These are phyloP conservation scores for Guaruba guarouba DNA, from an alignment of 2,113 vertebrate genomes.

Conservation along the genomic window DNA sequence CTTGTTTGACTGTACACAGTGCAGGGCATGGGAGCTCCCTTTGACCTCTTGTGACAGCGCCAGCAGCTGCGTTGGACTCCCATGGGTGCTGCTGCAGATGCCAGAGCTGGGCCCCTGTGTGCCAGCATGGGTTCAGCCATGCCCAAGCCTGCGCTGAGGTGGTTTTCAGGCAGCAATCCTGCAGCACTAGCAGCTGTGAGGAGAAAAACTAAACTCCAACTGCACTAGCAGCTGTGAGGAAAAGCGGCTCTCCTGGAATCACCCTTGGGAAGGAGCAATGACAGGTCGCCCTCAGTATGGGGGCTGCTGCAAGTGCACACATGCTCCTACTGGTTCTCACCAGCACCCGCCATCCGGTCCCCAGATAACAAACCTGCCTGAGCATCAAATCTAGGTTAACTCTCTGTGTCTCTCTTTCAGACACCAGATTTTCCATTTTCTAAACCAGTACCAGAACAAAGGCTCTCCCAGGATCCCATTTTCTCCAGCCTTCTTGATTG, in stretches of 20 bases:
- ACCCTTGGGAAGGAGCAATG: rapidly evolving
- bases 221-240: not conserved
- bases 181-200: not conserved
- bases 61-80: not conserved
- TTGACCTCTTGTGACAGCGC: not conserved
- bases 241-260: not conserved
- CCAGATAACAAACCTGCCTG: not conserved
- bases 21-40: rapidly evolving
- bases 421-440: not conserved
- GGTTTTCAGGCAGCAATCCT: not conserved
- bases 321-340: rapidly evolving
- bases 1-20: rapidly evolving
- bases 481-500: not conserved
- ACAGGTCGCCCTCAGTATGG: rapidly evolving
- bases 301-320: rapidly evolving
- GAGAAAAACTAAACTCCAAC: not conserved
- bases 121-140: not conserved
- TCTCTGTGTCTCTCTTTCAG: not conserved
- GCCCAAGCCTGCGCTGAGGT: not conserved
- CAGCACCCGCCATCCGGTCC: not conserved
- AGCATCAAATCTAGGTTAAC: not conserved
- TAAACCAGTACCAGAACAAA: not conserved
- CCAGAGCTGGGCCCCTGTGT: not conserved
- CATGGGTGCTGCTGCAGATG: not conserved
- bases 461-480: not conserved